Evolutionary conservation across 2,797 vertebrate genomes (phyloP).

Genomic region (Mormyrops attenuatus): DNA sequence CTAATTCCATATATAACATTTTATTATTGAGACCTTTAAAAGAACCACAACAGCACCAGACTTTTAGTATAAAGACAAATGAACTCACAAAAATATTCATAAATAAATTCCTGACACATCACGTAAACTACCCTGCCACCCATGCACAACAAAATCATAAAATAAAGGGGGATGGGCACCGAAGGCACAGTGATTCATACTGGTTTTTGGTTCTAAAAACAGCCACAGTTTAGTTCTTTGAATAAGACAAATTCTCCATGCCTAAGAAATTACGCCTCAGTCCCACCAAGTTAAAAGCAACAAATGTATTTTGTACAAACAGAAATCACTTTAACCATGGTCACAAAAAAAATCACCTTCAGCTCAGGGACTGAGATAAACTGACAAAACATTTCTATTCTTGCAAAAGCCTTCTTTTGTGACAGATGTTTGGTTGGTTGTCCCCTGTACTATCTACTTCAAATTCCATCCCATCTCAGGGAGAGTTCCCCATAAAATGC

Average conservation of each 20-base stretch:
- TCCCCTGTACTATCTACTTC: neutral
- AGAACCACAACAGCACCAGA: slow-evolving; percentile 43
- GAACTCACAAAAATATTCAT: slow-evolving; percentile 27
- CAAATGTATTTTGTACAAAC: neutral
- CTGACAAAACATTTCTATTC: neutral
- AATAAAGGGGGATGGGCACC: neutral
- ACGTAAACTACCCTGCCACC: slow-evolving; percentile 34
- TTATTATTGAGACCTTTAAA: slow-evolving; percentile 43
- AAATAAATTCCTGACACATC: slow-evolving; percentile 40
- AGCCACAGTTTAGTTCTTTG: neutral
- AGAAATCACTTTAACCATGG: neutral
- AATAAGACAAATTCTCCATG: neutral
- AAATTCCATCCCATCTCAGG: neutral
- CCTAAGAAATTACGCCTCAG: neutral
- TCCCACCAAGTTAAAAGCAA: neutral
- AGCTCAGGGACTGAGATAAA: neutral
- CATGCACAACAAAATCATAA: neutral
- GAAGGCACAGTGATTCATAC: slow-evolving; percentile 12
- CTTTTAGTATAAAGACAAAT: slow-evolving; percentile 40
- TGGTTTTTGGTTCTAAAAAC: neutral
- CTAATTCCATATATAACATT: slow-evolving; percentile 38
- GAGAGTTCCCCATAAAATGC: neutral
- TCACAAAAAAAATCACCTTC: neutral
- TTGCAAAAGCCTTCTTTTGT: neutral
- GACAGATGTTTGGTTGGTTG: neutral